These are phyloP conservation scores for Erynnis tages DNA, from an alignment of 2,888 invertebrate species.

Conservation along the genomic window DNA sequence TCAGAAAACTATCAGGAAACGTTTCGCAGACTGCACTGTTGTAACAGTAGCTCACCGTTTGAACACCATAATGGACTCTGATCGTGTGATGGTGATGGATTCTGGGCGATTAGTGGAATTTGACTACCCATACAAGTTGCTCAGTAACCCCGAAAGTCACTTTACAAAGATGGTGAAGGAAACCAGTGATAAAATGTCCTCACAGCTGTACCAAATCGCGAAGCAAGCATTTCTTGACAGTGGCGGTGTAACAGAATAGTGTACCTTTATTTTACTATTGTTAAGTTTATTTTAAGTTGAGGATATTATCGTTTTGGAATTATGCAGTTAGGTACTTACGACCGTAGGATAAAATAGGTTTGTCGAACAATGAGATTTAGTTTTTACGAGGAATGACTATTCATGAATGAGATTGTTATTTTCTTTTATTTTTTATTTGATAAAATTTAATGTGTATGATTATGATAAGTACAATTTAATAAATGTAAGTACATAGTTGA, in stretches of 20 bases:
- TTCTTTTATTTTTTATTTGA: too few species aligned
- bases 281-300: constrained; percentile 32
- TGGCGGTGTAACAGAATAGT: constrained; percentile 62
- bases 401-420: too few species aligned
- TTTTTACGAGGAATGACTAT: too few species aligned
- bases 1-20: constrained; percentile 90
- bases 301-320: constrained; percentile 36
- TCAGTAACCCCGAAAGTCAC: constrained; percentile 81
- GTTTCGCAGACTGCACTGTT: constrained; percentile 92
- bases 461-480: too few species aligned
- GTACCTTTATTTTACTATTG: constrained; percentile 16
- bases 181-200: constrained; percentile 82
- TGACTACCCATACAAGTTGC: constrained; percentile 85
- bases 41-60: constrained; percentile 95
- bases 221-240: constrained; percentile 66
- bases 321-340: constrained; percentile 39
- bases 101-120: constrained; percentile 88
- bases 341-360: too few species aligned
- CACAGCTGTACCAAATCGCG: constrained; percentile 67
- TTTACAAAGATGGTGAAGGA: constrained; percentile 87
- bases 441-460: too few species aligned
- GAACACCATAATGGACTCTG: constrained; percentile 96
- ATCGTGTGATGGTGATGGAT: constrained; percentile 93
- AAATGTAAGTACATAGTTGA: too few species aligned
- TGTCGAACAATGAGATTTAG: too few species aligned